phyloP scores from a whole-genome alignment of 2,113 vertebrate genomes.

The Corythaixoides concolor region DNA sequence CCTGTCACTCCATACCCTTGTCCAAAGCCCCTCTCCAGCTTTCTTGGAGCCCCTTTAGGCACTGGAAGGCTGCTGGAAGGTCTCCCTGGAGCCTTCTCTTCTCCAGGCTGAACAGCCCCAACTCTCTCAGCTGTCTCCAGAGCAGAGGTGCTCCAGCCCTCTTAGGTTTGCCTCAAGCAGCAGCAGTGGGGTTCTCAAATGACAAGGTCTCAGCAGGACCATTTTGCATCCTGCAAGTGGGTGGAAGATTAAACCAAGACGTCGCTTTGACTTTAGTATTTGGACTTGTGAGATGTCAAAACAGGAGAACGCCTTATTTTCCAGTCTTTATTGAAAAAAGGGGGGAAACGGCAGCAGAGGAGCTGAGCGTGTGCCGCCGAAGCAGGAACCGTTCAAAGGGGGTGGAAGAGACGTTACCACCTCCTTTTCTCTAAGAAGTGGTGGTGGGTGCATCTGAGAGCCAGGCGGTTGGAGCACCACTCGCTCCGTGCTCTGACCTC shows the following conservation, averaged over 20 bases:
- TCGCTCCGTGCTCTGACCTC: neutral
- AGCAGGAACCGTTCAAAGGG: neutral
- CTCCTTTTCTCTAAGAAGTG: no score
- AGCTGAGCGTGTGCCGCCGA: neutral
- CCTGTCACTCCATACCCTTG: no score
- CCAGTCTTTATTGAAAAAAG: neutral
- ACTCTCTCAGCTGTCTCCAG: no score
- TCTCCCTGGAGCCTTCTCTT: no score
- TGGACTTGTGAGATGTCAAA: accelerated
- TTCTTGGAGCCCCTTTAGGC: no score
- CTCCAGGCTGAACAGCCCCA: no score
- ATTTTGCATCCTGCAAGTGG: neutral
- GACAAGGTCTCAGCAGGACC: neutral
- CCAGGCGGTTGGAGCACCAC: accelerated
- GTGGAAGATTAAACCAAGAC: neutral
- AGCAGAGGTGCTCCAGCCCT: no score
- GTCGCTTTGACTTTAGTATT: neutral
- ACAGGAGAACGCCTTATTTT: neutral
- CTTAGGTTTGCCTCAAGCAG: neutral
- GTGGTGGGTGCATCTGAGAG: neutral
- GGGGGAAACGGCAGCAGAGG: neutral
- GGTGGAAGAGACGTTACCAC: neutral
- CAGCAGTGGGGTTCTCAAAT: neutral
- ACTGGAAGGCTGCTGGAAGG: no score
- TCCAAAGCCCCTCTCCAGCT: no score